Percentiles rank a stretch among this genome's conserved stretches.
Evolutionary conservation across 2,888 invertebrate species (phyloP).

Genomic region (Mimas tiliae): DNA sequence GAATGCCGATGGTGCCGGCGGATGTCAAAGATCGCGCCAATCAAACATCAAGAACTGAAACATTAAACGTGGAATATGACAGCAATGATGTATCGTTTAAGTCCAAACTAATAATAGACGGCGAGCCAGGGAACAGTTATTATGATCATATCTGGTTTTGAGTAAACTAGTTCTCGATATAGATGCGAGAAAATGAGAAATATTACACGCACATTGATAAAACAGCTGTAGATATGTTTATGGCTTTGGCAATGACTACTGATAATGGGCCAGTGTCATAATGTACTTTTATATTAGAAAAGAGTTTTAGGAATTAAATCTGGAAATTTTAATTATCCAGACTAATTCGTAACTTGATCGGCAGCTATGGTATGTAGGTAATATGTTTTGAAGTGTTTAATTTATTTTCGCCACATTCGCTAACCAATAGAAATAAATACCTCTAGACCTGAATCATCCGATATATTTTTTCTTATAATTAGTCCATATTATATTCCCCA

Average conservation of each 20-base stretch:
- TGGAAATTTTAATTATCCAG: too few relatives aligned
- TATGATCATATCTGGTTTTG: slow-evolving; percentile 17
- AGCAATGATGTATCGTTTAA: slow-evolving; percentile 47
- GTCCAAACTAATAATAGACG: slow-evolving; percentile 21
- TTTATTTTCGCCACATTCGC: background rate
- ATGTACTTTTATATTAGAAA: too few relatives aligned
- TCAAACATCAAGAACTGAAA: slow-evolving; percentile 45
- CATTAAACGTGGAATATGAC: slow-evolving; percentile 47
- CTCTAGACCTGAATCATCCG: background rate
- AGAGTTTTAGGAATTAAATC: too few relatives aligned
- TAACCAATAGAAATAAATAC: background rate
- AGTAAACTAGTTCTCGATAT: slow-evolving; percentile 19
- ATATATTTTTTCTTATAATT: background rate
- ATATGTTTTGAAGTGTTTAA: background rate
- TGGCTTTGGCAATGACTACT: slow-evolving; percentile 7
- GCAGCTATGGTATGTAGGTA: too few relatives aligned
- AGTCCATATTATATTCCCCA: background rate
- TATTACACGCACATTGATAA: slow-evolving; percentile 1
- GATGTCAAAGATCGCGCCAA: slow-evolving; percentile 57
- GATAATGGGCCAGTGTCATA: background rate
- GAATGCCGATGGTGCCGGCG: slow-evolving; percentile 45
- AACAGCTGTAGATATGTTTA: background rate
- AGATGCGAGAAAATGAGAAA: slow-evolving; percentile 11
- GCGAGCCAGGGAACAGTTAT: slow-evolving; percentile 15
- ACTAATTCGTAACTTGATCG: too few relatives aligned